Evolutionary conservation across 2,888 invertebrate genomes (phyloP), one percentile per base, ranked within the genome.

Genomic region (Tillus elongatus): DNA sequence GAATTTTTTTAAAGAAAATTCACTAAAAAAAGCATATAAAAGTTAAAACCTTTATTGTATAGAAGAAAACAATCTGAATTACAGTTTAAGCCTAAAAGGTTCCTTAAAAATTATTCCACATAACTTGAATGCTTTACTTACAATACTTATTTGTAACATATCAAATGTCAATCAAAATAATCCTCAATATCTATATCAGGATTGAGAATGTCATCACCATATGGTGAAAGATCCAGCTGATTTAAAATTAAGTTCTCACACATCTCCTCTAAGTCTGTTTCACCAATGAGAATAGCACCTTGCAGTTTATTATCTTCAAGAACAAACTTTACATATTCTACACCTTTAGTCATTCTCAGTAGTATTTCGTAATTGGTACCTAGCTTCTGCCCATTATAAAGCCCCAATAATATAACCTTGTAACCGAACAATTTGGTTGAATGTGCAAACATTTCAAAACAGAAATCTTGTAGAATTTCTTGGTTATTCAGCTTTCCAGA

Each of bases 171-270:
- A 74, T 98, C 98, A 77, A 99, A 98, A 69, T 92, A 98, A 70
- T 98, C 98, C 66, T 97, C 97, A 56, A 99, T 89, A 62, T 98
- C 97, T 57, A 98, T 85, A 60, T 88, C 77, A 12, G 96, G 95
- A 72, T 98, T 84, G 4, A 98, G 72, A 50, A 98, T 79, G 63
- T 95, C 85, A 63, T 93, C 90, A 37, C 91, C 93, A 63, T 84
- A 87, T 6, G 77, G 72, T 37, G 82, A 80, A 40, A 98, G 70
- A 69, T 97, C 93, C 40, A 92, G 74, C 61, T 92, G 85, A 70
- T 97, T 91, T 16, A 97, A 71, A 56, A 98, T 97, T 42, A 98
- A 73, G 70, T 98, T 97, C 69, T 98, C 97, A 67, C 93, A 90
- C 63, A 90, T 95, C 70, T 98, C 98, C 61, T 97, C 98, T 42